These are phyloP conservation scores for Rhopalosiphum maidis DNA, from an alignment of 1,140 invertebrate genomes.

Conservation along the genomic window DNA sequence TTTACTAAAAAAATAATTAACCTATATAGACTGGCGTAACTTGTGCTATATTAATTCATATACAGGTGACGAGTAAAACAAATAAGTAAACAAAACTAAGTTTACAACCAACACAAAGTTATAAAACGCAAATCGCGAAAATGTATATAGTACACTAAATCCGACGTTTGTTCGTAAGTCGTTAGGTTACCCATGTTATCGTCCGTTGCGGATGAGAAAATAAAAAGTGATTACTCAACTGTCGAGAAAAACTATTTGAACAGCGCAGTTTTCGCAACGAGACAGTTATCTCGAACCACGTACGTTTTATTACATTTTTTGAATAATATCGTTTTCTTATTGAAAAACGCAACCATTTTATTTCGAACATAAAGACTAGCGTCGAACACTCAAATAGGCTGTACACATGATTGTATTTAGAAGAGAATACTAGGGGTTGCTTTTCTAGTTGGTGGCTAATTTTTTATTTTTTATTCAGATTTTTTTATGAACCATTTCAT, in stretches of 20 bases:
- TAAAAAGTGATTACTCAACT: slow-evolving; percentile 1
- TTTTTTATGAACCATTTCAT: not conserved
- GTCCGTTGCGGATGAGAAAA: not conserved
- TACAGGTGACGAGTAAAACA: not conserved
- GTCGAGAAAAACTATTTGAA: not conserved
- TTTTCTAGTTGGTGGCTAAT: not conserved
- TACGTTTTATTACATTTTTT: not conserved
- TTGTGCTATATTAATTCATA: not conserved
- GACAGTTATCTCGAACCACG: not conserved
- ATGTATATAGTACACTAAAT: not conserved
- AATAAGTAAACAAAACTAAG: not conserved
- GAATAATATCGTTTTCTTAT: not conserved
- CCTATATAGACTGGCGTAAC: not conserved
- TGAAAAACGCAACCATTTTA: not conserved
- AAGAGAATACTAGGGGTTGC: rapidly evolving
- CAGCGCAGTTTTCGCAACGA: not conserved
- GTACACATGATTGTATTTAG: not conserved
- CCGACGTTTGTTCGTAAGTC: not conserved
- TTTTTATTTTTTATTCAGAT: not conserved
- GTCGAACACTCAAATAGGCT: no score
- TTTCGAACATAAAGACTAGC: no score
- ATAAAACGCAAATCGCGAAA: not conserved
- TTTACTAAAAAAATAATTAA: not conserved
- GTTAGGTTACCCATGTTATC: not conserved
- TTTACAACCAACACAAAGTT: not conserved